phyloP scores from a whole-genome alignment of 2,113 vertebrate species.

The Suncus etruscus region DNA sequence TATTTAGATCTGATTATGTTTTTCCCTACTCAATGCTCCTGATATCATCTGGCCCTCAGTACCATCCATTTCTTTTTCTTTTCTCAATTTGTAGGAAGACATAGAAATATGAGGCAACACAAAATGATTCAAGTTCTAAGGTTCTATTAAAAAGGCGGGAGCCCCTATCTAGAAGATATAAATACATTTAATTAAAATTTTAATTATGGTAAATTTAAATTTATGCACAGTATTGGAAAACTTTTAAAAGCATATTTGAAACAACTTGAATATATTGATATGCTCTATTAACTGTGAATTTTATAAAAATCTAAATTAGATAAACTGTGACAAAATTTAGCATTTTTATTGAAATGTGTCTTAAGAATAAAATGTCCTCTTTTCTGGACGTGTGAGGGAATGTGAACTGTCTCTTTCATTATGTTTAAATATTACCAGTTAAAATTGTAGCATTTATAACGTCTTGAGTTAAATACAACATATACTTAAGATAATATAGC shows the following conservation, averaged over 20 bases:
- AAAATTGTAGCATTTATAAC: not conserved
- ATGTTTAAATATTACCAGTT: not conserved
- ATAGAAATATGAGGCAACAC: too few species aligned
- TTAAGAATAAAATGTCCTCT: not conserved
- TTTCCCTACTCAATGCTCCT: too few species aligned
- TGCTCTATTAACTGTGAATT: conserved; percentile 20
- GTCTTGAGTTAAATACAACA: not conserved
- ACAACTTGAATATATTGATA: not conserved
- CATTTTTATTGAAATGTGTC: not conserved
- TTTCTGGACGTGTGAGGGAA: not conserved
- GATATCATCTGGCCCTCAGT: too few species aligned
- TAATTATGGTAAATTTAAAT: not conserved
- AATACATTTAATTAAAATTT: not conserved
- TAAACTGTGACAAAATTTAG: not conserved
- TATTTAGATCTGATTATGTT: too few species aligned
- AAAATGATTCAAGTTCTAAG: too few species aligned
- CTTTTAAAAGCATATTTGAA: conserved; percentile 3
- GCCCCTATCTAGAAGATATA: too few species aligned
- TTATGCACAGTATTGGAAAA: not conserved
- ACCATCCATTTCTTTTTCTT: too few species aligned
- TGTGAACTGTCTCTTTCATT: not conserved
- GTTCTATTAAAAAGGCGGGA: too few species aligned
- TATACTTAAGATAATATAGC: not conserved
- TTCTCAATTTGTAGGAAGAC: too few species aligned
- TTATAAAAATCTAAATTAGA: conserved; percentile 37